Base-by-base conservation (phyloP, 2,888 invertebrate genomes). In the Cyclophora punctaria region DNA sequence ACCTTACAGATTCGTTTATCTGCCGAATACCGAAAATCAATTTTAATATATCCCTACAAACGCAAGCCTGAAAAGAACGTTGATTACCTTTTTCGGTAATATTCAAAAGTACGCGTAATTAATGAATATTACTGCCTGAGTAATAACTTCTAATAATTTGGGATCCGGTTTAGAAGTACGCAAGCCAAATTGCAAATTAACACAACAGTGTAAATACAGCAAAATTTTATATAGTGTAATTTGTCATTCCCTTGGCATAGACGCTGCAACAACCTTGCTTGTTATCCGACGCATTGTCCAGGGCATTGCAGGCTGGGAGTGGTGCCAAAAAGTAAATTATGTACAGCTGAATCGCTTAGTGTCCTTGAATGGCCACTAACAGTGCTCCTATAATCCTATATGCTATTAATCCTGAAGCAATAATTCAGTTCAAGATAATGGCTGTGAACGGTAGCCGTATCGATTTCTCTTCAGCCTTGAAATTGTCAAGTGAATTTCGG, bases 241-340 rank as follows among this genome's bases (percentile, higher is more conserved):
- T 44, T 44, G 34, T 44, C 44, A 44, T 44, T 5, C 20, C 33
- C 50, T 53, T 49, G 49, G 47, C 50, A 48, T 42, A 50, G 48
- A 51, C 45, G 51, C 45, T 43, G 46, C 50, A 50, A 56, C 48
- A 53, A 46, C 57, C 53, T 50, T 49, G 47, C 49, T 46, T 51
- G 53, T 47, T 56, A 48, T 50, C 46, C 50, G 45, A 51, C 47
- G 55, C 55, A 57, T 57, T 60, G 60, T 55, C 54, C 57, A 49
- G 43, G 34, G 35, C 41, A 20, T 3, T 44, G 55, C 52, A 53
- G 48, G 34, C 48, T 50, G 56, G 60, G 58, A 52, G 7, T 46
- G 50, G 52, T 49, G 60, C 60, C 60, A 60, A 57, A 56, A 50
- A 50, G 44, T 53, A 48, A 57, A 54, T 57, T 54, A 51, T 41